Percentiles rank a stretch among this genome's conserved stretches.
Conservation (phyloP, 1,140 invertebrate genomes). For the Aphelenchoides besseyi region DNA sequence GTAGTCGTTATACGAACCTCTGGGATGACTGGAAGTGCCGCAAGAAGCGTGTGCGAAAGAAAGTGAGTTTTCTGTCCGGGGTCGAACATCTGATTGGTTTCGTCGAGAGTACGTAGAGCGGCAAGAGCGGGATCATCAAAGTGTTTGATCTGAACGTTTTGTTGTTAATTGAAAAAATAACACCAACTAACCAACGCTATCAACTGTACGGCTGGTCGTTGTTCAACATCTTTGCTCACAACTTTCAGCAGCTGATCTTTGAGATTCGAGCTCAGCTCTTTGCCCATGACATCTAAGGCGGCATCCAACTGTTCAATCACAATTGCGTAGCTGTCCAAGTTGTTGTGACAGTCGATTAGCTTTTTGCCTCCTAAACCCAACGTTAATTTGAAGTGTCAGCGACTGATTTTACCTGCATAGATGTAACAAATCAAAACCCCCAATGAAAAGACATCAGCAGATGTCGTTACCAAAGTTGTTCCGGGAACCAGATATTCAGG, state of each 20-base stretch:
- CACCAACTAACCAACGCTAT: slow-evolving; percentile 44
- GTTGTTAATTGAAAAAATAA: not conserved
- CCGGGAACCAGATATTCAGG: slow-evolving; percentile 63
- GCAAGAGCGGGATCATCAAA: slow-evolving; percentile 58
- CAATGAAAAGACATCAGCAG: slow-evolving; percentile 66
- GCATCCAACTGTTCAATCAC: slow-evolving; percentile 63
- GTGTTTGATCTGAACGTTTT: slow-evolving; percentile 59
- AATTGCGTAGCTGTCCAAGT: slow-evolving; percentile 63
- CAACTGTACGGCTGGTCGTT: slow-evolving; percentile 52
- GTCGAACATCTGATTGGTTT: slow-evolving; percentile 58
- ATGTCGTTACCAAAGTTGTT: slow-evolving; percentile 57
- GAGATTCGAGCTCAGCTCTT: slow-evolving; percentile 54
- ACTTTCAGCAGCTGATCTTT: slow-evolving; percentile 52
- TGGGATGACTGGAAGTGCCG: slow-evolving; percentile 50
- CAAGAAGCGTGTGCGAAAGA: slow-evolving; percentile 47
- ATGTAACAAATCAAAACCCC: slow-evolving; percentile 66
- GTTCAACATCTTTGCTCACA: slow-evolving; percentile 48
- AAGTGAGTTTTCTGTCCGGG: slow-evolving; percentile 55
- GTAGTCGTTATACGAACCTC: slow-evolving; percentile 40
- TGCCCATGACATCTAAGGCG: slow-evolving; percentile 48
- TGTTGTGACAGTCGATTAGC: slow-evolving; percentile 64
- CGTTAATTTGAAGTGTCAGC: not conserved
- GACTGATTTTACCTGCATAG: slow-evolving; percentile 58
- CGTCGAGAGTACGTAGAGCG: slow-evolving; percentile 57
- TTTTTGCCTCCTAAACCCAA: slow-evolving; percentile 60